A percentile compares a stretch with the other conserved stretches of the same genome.
Evolutionary conservation across 1,140 invertebrate species (phyloP).

Genomic region (Hylaeus anthracinus): DNA sequence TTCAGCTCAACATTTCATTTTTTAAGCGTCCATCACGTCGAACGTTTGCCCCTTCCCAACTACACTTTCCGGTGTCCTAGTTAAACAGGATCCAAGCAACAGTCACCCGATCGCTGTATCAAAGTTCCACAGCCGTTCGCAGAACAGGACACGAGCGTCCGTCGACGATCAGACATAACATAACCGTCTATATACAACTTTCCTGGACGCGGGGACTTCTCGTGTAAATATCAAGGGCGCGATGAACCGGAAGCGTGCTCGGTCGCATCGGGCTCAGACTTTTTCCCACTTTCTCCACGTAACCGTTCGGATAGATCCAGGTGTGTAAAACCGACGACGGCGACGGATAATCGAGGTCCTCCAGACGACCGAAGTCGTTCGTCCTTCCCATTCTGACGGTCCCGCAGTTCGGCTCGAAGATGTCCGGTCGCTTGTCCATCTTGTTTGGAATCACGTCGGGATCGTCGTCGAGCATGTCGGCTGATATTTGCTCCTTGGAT

Average conservation of each 20-base stretch:
- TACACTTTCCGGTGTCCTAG: too few relatives aligned
- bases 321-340: slow-evolving; percentile 45
- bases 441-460: slow-evolving; percentile 72
- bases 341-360: slow-evolving; percentile 56
- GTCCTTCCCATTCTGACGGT: slow-evolving; percentile 50
- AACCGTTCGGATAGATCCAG: slow-evolving; percentile 70
- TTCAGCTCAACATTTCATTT: too few relatives aligned
- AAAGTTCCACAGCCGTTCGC: not conserved
- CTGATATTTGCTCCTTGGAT: slow-evolving; percentile 31
- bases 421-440: slow-evolving; percentile 65
- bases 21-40: too few relatives aligned
- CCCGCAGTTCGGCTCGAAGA: slow-evolving; percentile 68
- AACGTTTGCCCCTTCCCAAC: not conserved
- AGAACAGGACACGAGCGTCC: not conserved
- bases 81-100: not conserved
- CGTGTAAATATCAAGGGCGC: slow-evolving; percentile 74
- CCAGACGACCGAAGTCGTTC: slow-evolving; percentile 58
- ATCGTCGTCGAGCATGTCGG: slow-evolving; percentile 67
- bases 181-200: slow-evolving; percentile 73
- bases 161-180: not conserved
- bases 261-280: slow-evolving; percentile 65
- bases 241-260: slow-evolving; percentile 72
- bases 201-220: slow-evolving; percentile 74
- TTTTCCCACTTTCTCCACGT: slow-evolving; percentile 53
- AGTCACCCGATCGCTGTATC: not conserved